A percentile compares a stretch with the other conserved stretches of the same genome.
Evolutionary conservation across 2,797 vertebrate genomes (phyloP).

Genomic region (Eurystomus glaucurus): DNA sequence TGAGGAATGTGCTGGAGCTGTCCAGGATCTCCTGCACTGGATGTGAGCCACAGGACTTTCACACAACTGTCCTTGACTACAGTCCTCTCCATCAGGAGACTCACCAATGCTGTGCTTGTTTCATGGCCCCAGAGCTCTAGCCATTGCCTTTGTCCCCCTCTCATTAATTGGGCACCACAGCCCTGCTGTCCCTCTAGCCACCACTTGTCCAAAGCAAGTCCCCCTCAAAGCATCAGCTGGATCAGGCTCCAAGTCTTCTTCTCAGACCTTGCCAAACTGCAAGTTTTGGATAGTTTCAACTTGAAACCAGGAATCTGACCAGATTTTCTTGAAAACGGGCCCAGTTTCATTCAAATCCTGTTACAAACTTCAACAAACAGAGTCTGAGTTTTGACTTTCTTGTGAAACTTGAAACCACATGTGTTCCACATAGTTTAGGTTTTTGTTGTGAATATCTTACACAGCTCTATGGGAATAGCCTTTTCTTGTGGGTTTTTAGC

Average conservation of each 20-base stretch:
- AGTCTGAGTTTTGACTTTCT: constrained; percentile 62
- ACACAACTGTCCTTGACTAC: background rate
- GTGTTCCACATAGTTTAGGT: constrained; percentile 53
- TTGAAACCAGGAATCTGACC: constrained; percentile 22
- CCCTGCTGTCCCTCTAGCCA: background rate
- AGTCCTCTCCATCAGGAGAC: background rate
- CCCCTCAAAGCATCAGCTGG: accelerated
- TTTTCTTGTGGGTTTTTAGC: constrained; percentile 73
- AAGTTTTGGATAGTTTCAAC: constrained; percentile 32
- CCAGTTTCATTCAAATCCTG: constrained; percentile 54
- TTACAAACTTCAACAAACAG: constrained; percentile 65
- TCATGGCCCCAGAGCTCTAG: background rate
- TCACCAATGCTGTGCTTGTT: background rate
- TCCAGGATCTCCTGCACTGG: background rate
- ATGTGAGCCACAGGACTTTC: background rate
- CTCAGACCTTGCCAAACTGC: constrained; percentile 19
- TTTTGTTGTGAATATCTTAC: constrained; percentile 67
- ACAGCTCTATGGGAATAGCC: constrained; percentile 59
- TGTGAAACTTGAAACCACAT: constrained; percentile 68
- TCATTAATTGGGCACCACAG: background rate
- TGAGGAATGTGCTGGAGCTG: background rate
- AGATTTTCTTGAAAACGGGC: constrained; percentile 43
- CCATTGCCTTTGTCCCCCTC: accelerated
- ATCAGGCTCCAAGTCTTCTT: background rate
- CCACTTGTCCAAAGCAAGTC: background rate